Percentiles rank a stretch among this genome's conserved stretches.
phyloP scores from a whole-genome alignment of 2,888 invertebrate genomes.

The Drosophila silvestris region DNA sequence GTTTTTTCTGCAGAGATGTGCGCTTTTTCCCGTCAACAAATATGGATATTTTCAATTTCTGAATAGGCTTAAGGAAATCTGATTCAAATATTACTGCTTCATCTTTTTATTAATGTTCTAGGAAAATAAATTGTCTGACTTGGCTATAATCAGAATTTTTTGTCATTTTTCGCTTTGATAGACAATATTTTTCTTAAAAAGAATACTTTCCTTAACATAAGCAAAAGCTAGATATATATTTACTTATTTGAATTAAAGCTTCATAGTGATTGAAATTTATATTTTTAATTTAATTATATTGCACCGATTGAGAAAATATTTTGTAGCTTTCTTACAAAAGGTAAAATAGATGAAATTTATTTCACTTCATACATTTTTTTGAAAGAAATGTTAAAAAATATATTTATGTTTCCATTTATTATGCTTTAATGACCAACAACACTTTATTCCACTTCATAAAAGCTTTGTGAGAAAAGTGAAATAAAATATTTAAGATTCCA shows the following conservation, averaged over 20 bases:
- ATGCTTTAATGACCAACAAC: too few species aligned
- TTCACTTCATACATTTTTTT: background rate
- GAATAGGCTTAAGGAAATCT: background rate
- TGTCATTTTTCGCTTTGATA: too few species aligned
- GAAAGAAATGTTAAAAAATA: too few species aligned
- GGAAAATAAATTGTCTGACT: background rate
- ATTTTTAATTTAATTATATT: background rate
- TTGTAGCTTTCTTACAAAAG: too few species aligned
- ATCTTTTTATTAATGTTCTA: background rate
- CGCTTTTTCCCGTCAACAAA: background rate
- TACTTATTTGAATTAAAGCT: background rate
- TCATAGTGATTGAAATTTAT: background rate
- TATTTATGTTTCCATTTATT: too few species aligned
- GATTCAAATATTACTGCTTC: background rate
- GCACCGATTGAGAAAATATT: background rate
- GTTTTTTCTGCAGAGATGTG: background rate
- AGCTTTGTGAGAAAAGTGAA: background rate
- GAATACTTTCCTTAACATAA: background rate
- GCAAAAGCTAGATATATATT: too few species aligned
- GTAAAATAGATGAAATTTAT: background rate
- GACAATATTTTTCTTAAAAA: background rate
- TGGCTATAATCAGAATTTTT: background rate
- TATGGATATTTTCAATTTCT: background rate
- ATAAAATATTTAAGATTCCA: background rate
- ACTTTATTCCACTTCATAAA: too few species aligned